These are phyloP conservation scores for Drosophila conformis DNA, from an alignment of 2,888 invertebrate species.

Conservation along the genomic window DNA sequence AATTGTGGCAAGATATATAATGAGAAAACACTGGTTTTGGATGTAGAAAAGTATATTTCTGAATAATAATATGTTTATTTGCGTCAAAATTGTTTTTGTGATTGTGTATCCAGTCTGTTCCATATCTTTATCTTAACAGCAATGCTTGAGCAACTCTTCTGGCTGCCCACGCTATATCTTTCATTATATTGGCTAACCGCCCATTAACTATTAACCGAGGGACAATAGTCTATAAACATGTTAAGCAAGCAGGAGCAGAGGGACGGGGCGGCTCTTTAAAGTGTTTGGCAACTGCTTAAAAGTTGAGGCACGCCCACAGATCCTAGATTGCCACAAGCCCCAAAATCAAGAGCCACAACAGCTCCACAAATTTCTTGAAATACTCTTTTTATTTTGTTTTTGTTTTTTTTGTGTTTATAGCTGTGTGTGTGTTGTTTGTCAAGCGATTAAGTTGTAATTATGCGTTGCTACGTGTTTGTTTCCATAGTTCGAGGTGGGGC, in stretches of 20 bases:
- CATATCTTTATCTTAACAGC: not conserved
- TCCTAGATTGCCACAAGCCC: constrained; percentile 30
- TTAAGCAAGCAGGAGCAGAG: not conserved
- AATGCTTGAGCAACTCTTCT: constrained; percentile 1
- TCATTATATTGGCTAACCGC: constrained; percentile 45
- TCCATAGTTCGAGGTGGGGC: constrained; percentile 6
- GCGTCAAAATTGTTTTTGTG: not conserved
- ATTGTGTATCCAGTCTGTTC: not conserved
- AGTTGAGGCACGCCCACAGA: constrained; percentile 54
- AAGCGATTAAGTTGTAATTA: constrained; percentile 78
- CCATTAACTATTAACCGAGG: constrained; percentile 71
- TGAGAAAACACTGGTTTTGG: not conserved
- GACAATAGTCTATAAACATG: constrained; percentile 57
- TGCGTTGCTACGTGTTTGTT: constrained; percentile 71
- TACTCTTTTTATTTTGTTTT: constrained; percentile 6
- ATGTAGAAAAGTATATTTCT: not conserved
- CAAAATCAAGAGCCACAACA: not conserved
- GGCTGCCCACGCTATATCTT: constrained; percentile 15
- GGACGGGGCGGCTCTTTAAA: constrained; percentile 41
- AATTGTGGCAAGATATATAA: too few species aligned
- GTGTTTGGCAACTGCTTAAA: constrained; percentile 47
- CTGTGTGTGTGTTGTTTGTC: constrained; percentile 73
- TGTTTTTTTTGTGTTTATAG: constrained; percentile 56
- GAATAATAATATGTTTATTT: not conserved
- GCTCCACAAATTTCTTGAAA: constrained; percentile 11